These are phyloP conservation scores for Scolopax rusticola DNA, from an alignment of 2,797 vertebrate genomes.

Conservation along the genomic window DNA sequence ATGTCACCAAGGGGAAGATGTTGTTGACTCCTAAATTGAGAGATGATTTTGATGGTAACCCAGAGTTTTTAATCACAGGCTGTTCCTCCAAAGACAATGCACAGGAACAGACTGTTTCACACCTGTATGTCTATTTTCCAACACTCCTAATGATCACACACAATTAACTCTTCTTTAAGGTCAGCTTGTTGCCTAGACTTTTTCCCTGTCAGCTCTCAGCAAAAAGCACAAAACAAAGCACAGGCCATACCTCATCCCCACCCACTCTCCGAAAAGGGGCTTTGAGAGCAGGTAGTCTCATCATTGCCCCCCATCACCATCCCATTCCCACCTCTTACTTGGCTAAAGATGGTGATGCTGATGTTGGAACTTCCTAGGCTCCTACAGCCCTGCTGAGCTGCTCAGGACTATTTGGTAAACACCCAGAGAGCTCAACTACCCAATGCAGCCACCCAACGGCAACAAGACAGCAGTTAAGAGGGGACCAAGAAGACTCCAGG, in stretches of 20 bases:
- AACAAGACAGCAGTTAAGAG: not conserved
- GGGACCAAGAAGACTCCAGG: not conserved
- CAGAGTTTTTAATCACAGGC: not conserved
- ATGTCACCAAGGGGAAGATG: not conserved
- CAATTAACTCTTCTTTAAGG: not conserved
- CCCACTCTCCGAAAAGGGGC: not conserved
- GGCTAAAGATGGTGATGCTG: not conserved
- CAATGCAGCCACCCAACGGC: not conserved
- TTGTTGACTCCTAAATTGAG: not conserved
- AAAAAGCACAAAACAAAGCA: not conserved
- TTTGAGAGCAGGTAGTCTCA: not conserved
- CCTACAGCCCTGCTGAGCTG: not conserved
- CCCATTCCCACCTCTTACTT: too few relatives aligned
- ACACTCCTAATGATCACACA: not conserved
- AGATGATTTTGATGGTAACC: not conserved
- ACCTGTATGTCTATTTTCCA: not conserved
- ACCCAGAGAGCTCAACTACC: not conserved
- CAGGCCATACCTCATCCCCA: too few relatives aligned
- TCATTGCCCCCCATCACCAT: accelerated
- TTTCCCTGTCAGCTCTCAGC: not conserved
- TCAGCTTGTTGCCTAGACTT: not conserved
- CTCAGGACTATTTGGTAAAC: not conserved
- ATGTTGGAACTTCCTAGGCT: too few relatives aligned
- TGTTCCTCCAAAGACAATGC: not conserved
- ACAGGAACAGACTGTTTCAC: not conserved